Percentiles rank a stretch among this genome's conserved stretches.
phyloP scores from a whole-genome alignment of 2,797 vertebrate genomes.

The Sphenopsis melanotis region DNA sequence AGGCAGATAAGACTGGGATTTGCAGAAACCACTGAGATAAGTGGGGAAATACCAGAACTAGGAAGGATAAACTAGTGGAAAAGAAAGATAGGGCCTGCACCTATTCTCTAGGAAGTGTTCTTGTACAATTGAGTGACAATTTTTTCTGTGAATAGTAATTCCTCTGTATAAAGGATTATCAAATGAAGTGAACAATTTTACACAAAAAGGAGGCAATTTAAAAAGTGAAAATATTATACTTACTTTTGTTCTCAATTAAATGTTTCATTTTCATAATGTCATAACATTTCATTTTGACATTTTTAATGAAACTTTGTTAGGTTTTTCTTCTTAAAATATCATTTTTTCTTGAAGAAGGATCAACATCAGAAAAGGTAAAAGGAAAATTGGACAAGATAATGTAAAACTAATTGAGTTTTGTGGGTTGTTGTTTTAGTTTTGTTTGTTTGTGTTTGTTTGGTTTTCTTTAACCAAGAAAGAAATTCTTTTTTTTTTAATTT shows the following conservation, averaged over 20 bases:
- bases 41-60: not conserved
- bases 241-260: not conserved
- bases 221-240: not conserved
- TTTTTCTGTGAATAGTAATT: not conserved
- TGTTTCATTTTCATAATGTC: not conserved
- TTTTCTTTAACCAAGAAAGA: not conserved
- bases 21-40: not conserved
- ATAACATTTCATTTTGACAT: not conserved
- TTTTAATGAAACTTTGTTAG: not conserved
- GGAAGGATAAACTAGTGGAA: not conserved
- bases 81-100: not conserved
- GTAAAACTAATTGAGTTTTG: not conserved
- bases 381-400: not conserved
- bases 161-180: not conserved
- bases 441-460: not conserved
- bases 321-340: not conserved
- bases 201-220: not conserved
- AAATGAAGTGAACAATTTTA: not conserved
- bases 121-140: not conserved
- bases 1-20: not conserved
- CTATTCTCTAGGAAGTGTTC: not conserved
- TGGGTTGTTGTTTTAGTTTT: too few species aligned
- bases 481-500: not conserved
- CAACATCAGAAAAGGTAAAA: not conserved
- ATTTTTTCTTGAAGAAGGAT: not conserved